Evolutionary conservation across 2,888 invertebrate species (phyloP).

Genomic region (Galerucella pusilla): DNA sequence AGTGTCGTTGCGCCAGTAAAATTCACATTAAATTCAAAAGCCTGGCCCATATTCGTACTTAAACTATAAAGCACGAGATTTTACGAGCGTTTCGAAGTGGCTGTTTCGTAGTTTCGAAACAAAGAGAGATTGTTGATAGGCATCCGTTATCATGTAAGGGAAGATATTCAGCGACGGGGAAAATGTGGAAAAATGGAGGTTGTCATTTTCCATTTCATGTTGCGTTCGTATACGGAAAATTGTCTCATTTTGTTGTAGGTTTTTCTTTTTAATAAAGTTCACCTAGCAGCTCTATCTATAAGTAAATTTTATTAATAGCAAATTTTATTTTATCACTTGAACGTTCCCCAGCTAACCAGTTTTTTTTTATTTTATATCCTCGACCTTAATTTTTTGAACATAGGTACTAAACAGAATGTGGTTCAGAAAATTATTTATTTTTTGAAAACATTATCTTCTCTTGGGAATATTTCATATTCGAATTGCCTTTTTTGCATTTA

Average conservation of each 20-base stretch:
- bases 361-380: too few species aligned
- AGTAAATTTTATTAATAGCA: too few species aligned
- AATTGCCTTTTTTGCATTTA: too few species aligned
- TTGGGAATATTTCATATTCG: too few species aligned
- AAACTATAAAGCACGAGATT: slow-evolving; percentile 36
- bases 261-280: background rate
- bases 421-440: too few species aligned
- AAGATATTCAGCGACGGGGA: background rate
- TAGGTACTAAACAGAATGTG: too few species aligned
- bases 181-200: background rate
- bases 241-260: background rate
- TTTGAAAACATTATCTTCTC: too few species aligned
- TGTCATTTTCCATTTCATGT: background rate
- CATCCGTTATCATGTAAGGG: slow-evolving; percentile 24
- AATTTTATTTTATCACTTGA: too few species aligned
- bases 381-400: too few species aligned
- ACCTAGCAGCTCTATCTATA: too few species aligned
- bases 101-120: slow-evolving; percentile 35
- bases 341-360: too few species aligned
- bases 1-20: slow-evolving; percentile 39
- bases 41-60: slow-evolving; percentile 34
- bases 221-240: too few species aligned
- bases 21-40: slow-evolving; percentile 43
- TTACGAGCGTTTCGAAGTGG: slow-evolving; percentile 32
- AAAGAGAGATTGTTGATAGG: slow-evolving; percentile 39